Evolutionary conservation across 2,888 invertebrate genomes (phyloP).

Genomic region (Chorisops tibialis): DNA sequence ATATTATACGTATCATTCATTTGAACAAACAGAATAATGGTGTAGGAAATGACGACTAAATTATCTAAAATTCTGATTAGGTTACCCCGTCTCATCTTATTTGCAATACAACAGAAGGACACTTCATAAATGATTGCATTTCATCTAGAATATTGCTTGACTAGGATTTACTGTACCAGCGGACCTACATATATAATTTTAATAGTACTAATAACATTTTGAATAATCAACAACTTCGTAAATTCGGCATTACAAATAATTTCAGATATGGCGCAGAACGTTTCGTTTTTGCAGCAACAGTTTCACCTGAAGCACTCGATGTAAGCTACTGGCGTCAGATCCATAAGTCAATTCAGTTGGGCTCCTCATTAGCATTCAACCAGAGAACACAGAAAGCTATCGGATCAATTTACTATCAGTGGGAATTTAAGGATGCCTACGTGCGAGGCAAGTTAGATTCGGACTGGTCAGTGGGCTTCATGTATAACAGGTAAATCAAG

Average conservation of each 20-base stretch:
- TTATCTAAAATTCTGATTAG: no score
- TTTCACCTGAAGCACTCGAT: conserved; percentile 46
- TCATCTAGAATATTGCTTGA: no score
- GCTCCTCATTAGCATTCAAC: conserved; percentile 40
- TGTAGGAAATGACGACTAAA: no score
- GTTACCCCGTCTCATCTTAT: no score
- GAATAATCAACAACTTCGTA: no score
- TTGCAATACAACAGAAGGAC: no score
- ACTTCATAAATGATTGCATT: no score
- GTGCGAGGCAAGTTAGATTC: conserved; percentile 49
- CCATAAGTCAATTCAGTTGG: conserved; percentile 47
- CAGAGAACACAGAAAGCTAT: conserved; percentile 42
- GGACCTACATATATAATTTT: no score
- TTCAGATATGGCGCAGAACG: conserved; percentile 12
- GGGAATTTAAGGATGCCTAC: conserved; percentile 44
- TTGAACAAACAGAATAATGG: no score
- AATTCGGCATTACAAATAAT: not conserved
- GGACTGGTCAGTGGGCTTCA: conserved; percentile 48
- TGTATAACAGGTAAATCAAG: conserved; percentile 44
- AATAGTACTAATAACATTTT: no score
- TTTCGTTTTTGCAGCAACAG: conserved; percentile 41
- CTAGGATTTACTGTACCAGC: no score
- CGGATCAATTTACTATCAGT: conserved; percentile 48
- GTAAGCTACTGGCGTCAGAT: conserved; percentile 50
- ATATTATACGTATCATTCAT: no score